A percentile compares a stretch with the other conserved stretches of the same genome.
Conservation (phyloP, 2,113 vertebrate species). For the Mesoclemmys tuberculata region DNA sequence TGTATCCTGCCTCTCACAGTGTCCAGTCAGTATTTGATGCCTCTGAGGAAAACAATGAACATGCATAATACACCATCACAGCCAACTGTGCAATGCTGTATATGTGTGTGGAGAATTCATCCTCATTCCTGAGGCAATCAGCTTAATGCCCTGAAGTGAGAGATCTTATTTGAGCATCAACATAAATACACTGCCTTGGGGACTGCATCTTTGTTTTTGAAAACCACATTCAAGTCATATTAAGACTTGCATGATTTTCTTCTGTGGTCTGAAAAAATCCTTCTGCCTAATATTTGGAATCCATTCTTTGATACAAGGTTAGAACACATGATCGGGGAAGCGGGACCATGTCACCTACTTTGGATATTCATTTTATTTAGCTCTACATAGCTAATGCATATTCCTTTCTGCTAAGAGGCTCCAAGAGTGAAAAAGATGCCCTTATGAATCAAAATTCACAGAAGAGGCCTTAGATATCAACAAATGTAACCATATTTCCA, state of each 20-base stretch:
- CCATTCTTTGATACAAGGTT: not conserved
- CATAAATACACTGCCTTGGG: not conserved
- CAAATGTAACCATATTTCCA: not conserved
- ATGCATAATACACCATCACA: not conserved
- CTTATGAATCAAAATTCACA: not conserved
- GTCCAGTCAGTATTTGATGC: not conserved
- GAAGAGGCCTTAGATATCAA: not conserved
- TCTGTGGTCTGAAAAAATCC: not conserved
- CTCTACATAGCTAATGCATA: not conserved
- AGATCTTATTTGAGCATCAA: not conserved
- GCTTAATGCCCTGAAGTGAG: not conserved
- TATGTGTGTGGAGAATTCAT: not conserved
- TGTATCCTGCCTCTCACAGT: not conserved
- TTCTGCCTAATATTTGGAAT: not conserved
- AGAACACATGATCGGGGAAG: not conserved
- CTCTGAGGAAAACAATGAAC: not conserved
- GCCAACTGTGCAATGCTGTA: not conserved
- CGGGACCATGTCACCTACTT: not conserved
- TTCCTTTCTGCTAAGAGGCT: not conserved
- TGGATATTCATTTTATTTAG: not conserved
- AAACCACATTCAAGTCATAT: not conserved
- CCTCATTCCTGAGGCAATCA: not conserved
- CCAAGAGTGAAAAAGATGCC: not conserved
- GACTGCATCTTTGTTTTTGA: not conserved
- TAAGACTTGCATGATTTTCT: fast-evolving